phyloP scores from a whole-genome alignment of 2,888 invertebrate species.

The Phalangium opilio region DNA sequence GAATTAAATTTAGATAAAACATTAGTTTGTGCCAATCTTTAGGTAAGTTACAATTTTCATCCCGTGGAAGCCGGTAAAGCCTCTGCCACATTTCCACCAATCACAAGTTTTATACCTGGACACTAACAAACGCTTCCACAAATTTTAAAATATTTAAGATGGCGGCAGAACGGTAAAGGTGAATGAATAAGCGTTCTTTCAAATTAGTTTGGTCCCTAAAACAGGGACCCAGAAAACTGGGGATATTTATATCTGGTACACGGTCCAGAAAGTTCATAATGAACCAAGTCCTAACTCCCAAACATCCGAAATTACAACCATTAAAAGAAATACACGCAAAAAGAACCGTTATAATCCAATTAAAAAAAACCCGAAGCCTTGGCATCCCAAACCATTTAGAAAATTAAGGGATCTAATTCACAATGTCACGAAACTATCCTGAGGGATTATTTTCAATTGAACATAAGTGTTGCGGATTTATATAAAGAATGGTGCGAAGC shows the following conservation, averaged over 20 bases:
- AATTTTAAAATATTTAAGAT: conserved; percentile 36
- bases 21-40: conserved; percentile 21
- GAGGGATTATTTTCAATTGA: conserved; percentile 56
- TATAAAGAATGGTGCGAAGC: conserved; percentile 55
- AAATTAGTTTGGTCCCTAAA: conserved; percentile 9
- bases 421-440: conserved; percentile 36
- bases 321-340: conserved; percentile 26
- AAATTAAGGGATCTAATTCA: neutral
- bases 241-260: conserved; percentile 8
- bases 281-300: neutral
- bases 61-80: neutral
- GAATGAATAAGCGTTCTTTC: conserved; percentile 12
- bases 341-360: conserved; percentile 14
- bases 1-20: conserved; percentile 21
- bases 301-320: conserved; percentile 40
- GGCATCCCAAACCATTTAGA: conserved; percentile 13
- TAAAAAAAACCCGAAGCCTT: conserved; percentile 12
- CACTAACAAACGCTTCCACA: too few relatives aligned
- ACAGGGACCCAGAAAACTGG: conserved; percentile 9
- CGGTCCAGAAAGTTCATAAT: neutral
- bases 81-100: too few relatives aligned
- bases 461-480: conserved; percentile 50
- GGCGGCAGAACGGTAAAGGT: conserved; percentile 34
- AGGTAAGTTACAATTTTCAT: conserved; percentile 5
- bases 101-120: too few relatives aligned